Conservation (phyloP, 2,888 invertebrate genomes). For the Platycheirus rosarum region DNA sequence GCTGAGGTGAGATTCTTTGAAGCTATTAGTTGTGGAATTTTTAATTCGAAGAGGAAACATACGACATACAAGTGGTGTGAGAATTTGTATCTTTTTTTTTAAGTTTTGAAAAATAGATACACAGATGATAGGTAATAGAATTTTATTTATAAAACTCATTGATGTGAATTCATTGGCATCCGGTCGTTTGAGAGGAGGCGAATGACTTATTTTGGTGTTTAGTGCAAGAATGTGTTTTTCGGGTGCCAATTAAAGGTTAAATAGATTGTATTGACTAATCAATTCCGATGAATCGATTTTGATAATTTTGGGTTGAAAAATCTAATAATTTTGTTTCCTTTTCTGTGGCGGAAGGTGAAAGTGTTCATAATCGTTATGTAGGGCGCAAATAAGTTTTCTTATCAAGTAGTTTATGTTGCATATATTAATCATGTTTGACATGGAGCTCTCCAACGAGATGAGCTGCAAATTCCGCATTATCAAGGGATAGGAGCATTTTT, state of each 20-base stretch:
- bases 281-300: constrained; percentile 3
- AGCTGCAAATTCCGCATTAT: too few relatives aligned
- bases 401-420: too few relatives aligned
- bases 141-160: constrained; percentile 50
- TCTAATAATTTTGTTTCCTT: too few relatives aligned
- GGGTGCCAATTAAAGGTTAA: constrained; percentile 51
- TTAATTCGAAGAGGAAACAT: constrained; percentile 59
- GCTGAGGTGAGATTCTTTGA: constrained; percentile 62
- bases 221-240: constrained; percentile 8
- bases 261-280: constrained; percentile 57
- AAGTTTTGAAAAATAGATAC: constrained; percentile 22
- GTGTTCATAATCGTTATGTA: too few relatives aligned
- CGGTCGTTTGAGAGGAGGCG: constrained; percentile 57
- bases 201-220: constrained; percentile 47
- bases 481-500: too few relatives aligned
- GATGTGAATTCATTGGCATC: constrained; percentile 58
- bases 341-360: too few relatives aligned
- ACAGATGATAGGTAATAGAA: constrained; percentile 35
- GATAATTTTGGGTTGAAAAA: not conserved
- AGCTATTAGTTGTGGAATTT: constrained; percentile 63
- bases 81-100: constrained; percentile 1
- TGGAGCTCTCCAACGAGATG: too few relatives aligned
- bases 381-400: too few relatives aligned
- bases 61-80: constrained; percentile 34
- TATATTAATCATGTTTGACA: too few relatives aligned